Conservation (phyloP, 2,797 vertebrate genomes). For the Scyliorhinus canicula region DNA sequence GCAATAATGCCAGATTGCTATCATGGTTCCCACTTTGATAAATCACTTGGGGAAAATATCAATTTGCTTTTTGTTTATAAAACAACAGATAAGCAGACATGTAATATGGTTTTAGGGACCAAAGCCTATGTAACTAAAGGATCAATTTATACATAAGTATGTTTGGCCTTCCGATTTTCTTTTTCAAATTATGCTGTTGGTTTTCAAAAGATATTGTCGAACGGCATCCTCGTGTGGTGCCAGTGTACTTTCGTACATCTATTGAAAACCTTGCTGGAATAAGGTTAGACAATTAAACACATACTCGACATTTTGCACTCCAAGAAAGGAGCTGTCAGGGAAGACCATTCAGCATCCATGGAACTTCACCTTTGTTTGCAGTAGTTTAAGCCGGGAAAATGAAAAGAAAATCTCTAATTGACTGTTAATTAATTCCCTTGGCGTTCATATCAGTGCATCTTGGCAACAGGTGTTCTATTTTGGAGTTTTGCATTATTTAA, state of each 20-base stretch:
- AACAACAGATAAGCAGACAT: conserved; percentile 29
- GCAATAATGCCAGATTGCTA: conserved; percentile 29
- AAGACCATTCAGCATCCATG: conserved; percentile 47
- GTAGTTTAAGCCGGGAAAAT: conserved; percentile 66
- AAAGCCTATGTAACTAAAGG: neutral
- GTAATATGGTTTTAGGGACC: neutral
- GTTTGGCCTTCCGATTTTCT: neutral
- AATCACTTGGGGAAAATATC: conserved; percentile 33
- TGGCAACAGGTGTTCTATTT: conserved; percentile 69
- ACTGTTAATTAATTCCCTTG: conserved; percentile 92
- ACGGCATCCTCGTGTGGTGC: neutral
- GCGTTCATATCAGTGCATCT: conserved; percentile 78
- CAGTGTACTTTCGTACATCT: neutral
- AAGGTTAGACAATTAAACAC: conserved; percentile 27
- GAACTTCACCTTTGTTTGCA: conserved; percentile 55
- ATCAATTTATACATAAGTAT: neutral
- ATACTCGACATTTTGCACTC: conserved; percentile 21
- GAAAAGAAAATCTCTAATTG: conserved; percentile 78
- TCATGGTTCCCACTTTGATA: conserved; percentile 28
- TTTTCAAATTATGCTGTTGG: neutral
- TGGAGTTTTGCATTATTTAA: conserved; percentile 71
- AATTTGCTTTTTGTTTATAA: conserved; percentile 8
- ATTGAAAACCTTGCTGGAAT: neutral
- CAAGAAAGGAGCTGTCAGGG: neutral
- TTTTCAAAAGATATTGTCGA: neutral